Evolutionary conservation across 64 coral and sea anemone species (phyloP), one percentile per base, ranked within the genome.

Genomic region (Cladopsammia gracilis): DNA sequence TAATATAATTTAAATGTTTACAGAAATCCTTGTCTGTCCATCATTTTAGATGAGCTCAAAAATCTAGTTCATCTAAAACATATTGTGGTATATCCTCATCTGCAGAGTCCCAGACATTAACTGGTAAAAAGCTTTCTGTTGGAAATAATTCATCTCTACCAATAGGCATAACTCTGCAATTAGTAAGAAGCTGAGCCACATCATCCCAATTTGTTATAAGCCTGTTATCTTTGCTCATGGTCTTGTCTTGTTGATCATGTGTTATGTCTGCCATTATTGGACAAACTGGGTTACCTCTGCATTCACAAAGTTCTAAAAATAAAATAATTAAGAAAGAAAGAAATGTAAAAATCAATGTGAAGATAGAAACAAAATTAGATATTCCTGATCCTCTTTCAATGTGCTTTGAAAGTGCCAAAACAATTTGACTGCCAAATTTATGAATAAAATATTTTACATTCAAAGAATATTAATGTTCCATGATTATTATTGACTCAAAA

Each of bases 141-240:
- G 96, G 96, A 75, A 90, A 43, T 42, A 94, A 75, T 87, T 98
- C 96, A 76, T 91, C 48, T 51, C 87, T 72, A 59, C 81, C 9
- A 16, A 94, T 91, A 2, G 79, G 49, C 25, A 88, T 83, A 26
- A 94, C 83, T 43, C 49, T n/a, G 45, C 92, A 98, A n/a, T 79
- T 79, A 70, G 58, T 82, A 7, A 95, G 74, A 60, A 95, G 73
- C 25, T 70, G 25, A 49, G 74, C 80, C 12, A 95, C 59, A 73
- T 91, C 88, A 19, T 57, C 60, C 61, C 81, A 77, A 62, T 73
- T 66, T 11, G 22, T 67, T 51, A 76, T 76, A 57, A 89, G 84
- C 57, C 78, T 22, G 43, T 69, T 75, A 34, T 58, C 56, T 3
- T 56, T 45, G 16, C n/a, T 50, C 7, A 25, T 90, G 20, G 58